Percentiles rank a stretch among this genome's conserved stretches.
Evolutionary conservation across 2,888 invertebrate species (phyloP).

Genomic region (Lampropteryx suffumata): DNA sequence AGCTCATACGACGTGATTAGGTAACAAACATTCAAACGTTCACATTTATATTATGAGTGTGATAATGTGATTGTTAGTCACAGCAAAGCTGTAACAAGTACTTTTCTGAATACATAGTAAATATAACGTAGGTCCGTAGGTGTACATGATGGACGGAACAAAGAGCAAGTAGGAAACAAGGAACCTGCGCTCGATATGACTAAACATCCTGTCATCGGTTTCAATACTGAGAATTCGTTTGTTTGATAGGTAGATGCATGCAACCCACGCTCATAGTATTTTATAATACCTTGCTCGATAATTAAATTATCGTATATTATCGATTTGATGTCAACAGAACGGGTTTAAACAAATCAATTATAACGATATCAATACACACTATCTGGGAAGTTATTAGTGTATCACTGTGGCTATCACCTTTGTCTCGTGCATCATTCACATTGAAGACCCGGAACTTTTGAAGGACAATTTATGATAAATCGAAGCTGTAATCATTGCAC

Average conservation of each 20-base stretch:
- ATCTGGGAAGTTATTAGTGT: constrained; percentile 1
- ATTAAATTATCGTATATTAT: constrained; percentile 21
- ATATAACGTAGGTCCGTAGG: background rate
- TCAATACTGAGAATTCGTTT: constrained; percentile 46
- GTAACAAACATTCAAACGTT: no score
- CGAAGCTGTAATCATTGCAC: no score
- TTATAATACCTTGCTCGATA: constrained; percentile 21
- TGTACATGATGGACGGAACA: constrained; percentile 28
- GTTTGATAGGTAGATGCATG: constrained; percentile 32
- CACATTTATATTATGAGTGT: no score
- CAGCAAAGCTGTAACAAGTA: constrained; percentile 17
- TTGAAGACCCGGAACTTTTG: constrained; percentile 31
- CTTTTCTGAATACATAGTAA: constrained; percentile 19
- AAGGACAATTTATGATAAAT: constrained; percentile 21
- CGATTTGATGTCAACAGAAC: constrained; percentile 17
- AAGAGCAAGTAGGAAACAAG: constrained; percentile 40
- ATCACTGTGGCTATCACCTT: constrained; percentile 23
- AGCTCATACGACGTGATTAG: no score
- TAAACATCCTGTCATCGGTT: constrained; percentile 46
- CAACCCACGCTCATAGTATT: constrained; percentile 44
- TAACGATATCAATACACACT: constrained; percentile 1
- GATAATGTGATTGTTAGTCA: constrained; percentile 34
- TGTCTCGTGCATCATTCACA: constrained; percentile 30
- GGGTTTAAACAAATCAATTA: constrained; percentile 10
- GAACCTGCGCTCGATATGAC: constrained; percentile 43